These are phyloP conservation scores for Pipistrellus pygmaeus DNA, from an alignment of 2,797 vertebrate genomes.

Conservation along the genomic window DNA sequence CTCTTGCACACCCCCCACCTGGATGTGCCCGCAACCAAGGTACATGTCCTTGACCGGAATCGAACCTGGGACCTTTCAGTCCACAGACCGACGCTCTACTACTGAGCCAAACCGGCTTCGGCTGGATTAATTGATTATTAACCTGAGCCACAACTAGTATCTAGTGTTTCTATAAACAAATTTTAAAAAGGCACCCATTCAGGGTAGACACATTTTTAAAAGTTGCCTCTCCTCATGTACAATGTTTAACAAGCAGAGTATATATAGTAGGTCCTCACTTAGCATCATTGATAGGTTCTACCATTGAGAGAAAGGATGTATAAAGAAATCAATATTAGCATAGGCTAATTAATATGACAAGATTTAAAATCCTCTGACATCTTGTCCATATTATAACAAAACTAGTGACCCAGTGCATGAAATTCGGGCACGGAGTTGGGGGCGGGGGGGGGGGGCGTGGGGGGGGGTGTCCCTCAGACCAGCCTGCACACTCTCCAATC, in stretches of 20 bases:
- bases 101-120: no score
- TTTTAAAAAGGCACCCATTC: neutral
- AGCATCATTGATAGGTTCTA: neutral
- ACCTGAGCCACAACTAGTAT: neutral
- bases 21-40: no score
- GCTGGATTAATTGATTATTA: slow-evolving; percentile 11
- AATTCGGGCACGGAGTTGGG: no score
- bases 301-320: neutral
- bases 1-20: no score
- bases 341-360: neutral
- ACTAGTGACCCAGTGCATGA: no score
- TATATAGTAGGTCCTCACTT: neutral
- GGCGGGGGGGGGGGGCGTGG: no score
- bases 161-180: neutral
- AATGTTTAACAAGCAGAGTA: slow-evolving; percentile 5
- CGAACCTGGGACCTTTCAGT: no score
- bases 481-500: no score
- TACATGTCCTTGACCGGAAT: no score
- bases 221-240: neutral
- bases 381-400: neutral
- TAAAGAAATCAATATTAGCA: neutral
- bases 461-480: no score
- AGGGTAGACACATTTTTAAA: slow-evolving; percentile 7
- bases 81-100: no score
- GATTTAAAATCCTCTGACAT: neutral